Conservation (phyloP, 2,797 vertebrate species). For the Pelobates cultripes region DNA sequence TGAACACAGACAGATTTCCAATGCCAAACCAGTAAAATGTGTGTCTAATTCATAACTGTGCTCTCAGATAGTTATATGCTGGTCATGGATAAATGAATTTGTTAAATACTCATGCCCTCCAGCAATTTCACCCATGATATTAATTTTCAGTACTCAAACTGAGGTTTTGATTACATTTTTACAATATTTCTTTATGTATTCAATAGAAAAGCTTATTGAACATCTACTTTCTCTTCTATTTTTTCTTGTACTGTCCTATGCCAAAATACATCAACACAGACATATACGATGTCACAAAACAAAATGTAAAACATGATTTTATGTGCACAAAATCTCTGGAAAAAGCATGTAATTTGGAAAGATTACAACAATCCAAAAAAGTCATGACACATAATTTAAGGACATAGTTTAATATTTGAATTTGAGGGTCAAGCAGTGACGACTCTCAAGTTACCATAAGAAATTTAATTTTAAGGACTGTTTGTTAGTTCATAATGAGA, state of each 20-base stretch:
- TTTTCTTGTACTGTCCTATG: neutral
- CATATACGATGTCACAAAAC: constrained; percentile 17
- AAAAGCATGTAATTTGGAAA: constrained; percentile 4
- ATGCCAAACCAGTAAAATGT: constrained; percentile 24
- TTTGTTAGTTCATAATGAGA: no score
- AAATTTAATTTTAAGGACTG: no score
- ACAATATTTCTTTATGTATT: constrained; percentile 39
- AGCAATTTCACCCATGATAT: constrained; percentile 36
- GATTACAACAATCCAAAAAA: constrained; percentile 4
- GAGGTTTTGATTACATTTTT: neutral
- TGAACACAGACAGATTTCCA: no score
- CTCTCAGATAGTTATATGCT: constrained; percentile 35
- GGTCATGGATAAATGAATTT: constrained; percentile 44
- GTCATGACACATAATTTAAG: no score
- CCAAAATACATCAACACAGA: constrained; percentile 18
- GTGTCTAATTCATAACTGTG: constrained; percentile 43
- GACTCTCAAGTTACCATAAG: no score
- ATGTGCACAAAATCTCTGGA: constrained; percentile 4
- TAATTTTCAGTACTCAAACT: constrained; percentile 26
- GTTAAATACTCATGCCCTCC: constrained; percentile 24
- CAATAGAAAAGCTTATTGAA: constrained; percentile 22
- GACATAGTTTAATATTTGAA: no score
- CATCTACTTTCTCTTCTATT: neutral
- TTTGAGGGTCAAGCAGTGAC: no score
- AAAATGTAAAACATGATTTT: constrained; percentile 20